Base-by-base conservation (phyloP, 2,797 vertebrate species). In the Rallus crepitans region DNA sequence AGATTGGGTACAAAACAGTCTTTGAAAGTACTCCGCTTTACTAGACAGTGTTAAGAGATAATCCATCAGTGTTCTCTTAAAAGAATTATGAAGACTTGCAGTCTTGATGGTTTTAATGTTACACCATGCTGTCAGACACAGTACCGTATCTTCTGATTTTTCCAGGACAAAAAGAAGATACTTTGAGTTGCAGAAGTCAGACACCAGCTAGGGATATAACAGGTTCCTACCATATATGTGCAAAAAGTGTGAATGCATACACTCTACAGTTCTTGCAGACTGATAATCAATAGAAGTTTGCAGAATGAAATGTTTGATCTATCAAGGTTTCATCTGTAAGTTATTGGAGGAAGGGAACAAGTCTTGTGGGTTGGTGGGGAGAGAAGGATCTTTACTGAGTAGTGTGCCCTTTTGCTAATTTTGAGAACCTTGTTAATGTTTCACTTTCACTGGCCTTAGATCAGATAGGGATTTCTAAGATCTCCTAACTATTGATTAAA, bases 291-390 rank as follows among this genome's bases (percentile, higher is more conserved):
- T n/a, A 79, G 24, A 53, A 21, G n/a, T 45, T 78, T 89, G 35
- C n/a, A 21, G 14, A 35, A 0, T 64, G 50, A 11, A 52, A 28
- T 23, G 4, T 59, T 42, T 39, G 35, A 85, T 8, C 53, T 79
- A 4, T 56, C 8, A 48, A 48, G 24, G 30, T 65, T 85, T 89
- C 16, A 28, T 40, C 37, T 10, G 2, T 31, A 48, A n/a, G 8
- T 68, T 57, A 33, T 15, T 45, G 45, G 27, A 72, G 50, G 59
- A 23, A 50, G 23, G 20, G 50, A 57, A 45, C 30, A 71, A 23
- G n/a, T 31, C 24, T 56, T 47, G 11, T 4, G 42, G 0, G 0
- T 11, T 2, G 4, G 9, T 19, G 14, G 15, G 25, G 5, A 52
- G 5, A 64, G 23, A 66, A 70, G 45, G 5, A 20, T 88, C 73